Evolutionary conservation across 2,888 invertebrate genomes (phyloP).

Genomic region (Spodoptera exigua): DNA sequence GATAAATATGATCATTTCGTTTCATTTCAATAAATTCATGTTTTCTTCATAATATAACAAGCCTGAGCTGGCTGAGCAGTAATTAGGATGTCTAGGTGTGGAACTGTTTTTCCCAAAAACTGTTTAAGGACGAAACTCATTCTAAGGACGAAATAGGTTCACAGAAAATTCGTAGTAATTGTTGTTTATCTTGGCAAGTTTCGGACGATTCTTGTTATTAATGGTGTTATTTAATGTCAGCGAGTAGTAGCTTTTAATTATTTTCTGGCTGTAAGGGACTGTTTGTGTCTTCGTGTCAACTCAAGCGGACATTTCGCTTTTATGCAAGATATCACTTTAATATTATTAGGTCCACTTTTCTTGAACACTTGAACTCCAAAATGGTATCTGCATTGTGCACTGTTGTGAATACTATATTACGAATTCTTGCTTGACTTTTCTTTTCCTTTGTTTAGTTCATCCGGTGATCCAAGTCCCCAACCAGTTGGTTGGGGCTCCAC

Average conservation of each 20-base stretch:
- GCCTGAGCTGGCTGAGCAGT: conserved; percentile 15
- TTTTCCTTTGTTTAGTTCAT: conserved; percentile 91
- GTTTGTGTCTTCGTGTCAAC: conserved; percentile 73
- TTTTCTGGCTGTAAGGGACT: conserved; percentile 74
- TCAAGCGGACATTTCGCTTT: conserved; percentile 71
- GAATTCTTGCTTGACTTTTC: too few species aligned
- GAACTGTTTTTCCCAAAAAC: conserved; percentile 55
- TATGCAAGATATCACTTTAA: conserved; percentile 73
- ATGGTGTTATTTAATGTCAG: conserved; percentile 83
- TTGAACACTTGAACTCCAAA: conserved; percentile 30
- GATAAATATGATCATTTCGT: too few species aligned
- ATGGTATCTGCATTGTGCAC: conserved; percentile 40
- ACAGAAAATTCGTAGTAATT: conserved; percentile 75
- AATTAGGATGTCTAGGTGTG: conserved; percentile 31
- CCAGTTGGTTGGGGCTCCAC: conserved; percentile 96
- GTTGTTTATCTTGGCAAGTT: conserved; percentile 83
- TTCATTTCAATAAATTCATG: conserved; percentile 9
- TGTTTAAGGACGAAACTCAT: conserved; percentile 57
- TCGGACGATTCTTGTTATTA: conserved; percentile 82
- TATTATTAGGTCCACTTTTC: conserved; percentile 64
- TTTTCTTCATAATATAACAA: conserved; percentile 18
- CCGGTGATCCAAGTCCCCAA: conserved; percentile 97
- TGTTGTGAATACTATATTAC: conserved; percentile 12
- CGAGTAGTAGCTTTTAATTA: conserved; percentile 83
- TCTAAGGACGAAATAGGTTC: conserved; percentile 66